Evolutionary conservation across 2,888 invertebrate species (phyloP), one percentile per base, ranked within the genome.

Genomic region (Eupithecia inturbata): DNA sequence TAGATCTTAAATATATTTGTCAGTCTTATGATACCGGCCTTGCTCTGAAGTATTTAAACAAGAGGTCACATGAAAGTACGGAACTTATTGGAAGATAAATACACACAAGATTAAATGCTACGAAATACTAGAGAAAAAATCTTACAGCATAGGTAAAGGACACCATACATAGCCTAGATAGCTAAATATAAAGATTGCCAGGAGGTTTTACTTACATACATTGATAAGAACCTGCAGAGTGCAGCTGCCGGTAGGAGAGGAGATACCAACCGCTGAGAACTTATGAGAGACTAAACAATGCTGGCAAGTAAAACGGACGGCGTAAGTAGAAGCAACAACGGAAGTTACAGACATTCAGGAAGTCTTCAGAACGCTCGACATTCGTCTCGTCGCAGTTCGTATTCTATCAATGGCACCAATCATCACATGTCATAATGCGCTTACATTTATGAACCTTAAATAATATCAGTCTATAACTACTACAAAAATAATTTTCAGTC

Each of bases 401-500:
- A 92, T 89, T 85, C 93, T 94, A 94, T 92, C 93, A 93, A 93
- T 94, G 94, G 94, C 94, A 94, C 94, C 94, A 91, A 91, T 92
- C 94, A 94, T 94, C 94, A 94, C 94, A 93, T 92, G 90, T 93
- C 88, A 93, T 89, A 93, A 93, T 91, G 93, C 92, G 89, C 93
- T 92, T 93, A 91, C 83, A 84, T 84, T 86, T 85, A 84, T 87
- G 83, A 85, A 82, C 82, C 90, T 88, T 92, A 91, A 92, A 93
- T 85, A 88, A 92, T 93, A 92, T 94, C 94, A 94, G 94, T 94
- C 94, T 94, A 94, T 90, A 77, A 88, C 93, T 93, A 93, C 94
- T 94, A 94, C 91, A 94, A 94, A 94, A 94, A 94, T 94, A 94
- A 92, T 91, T 92, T 90, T 94, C 94, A 94, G 94, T 94, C 94